Percentiles rank a stretch among this genome's conserved stretches.
Evolutionary conservation across 2,888 invertebrate genomes (phyloP).

Genomic region (Argynnis bischoffii): DNA sequence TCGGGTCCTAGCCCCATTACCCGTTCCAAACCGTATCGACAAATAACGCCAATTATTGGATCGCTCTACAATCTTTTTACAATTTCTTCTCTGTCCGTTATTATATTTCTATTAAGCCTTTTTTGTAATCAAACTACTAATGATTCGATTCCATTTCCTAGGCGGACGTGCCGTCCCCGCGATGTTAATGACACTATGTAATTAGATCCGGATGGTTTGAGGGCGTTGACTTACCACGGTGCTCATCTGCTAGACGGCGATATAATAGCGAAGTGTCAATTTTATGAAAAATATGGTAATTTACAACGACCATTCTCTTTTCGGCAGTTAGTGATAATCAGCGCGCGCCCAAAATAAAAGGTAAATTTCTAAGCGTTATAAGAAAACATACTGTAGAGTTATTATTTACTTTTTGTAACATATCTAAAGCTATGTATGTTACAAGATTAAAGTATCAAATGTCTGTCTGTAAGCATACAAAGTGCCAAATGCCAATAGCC

Average conservation of each 20-base stretch:
- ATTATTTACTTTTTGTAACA: neutral
- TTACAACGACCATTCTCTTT: slow-evolving; percentile 57
- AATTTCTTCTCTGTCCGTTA: slow-evolving; percentile 81
- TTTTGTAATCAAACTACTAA: slow-evolving; percentile 83
- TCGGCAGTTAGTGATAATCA: slow-evolving; percentile 38
- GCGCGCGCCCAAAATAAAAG: slow-evolving; percentile 15
- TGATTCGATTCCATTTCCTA: slow-evolving; percentile 83
- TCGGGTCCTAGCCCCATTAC: slow-evolving; percentile 78
- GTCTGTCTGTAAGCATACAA: neutral
- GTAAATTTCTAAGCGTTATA: neutral
- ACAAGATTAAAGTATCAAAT: neutral
- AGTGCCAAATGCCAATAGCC: neutral
- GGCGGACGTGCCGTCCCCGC: slow-evolving; percentile 79
- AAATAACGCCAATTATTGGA: slow-evolving; percentile 82
- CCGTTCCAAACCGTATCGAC: slow-evolving; percentile 81
- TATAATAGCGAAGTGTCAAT: slow-evolving; percentile 74
- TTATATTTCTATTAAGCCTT: slow-evolving; percentile 83
- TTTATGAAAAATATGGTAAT: slow-evolving; percentile 78
- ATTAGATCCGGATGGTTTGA: slow-evolving; percentile 82
- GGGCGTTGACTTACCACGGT: slow-evolving; percentile 74
- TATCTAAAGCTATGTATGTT: neutral
- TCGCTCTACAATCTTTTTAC: slow-evolving; percentile 82
- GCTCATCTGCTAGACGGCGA: slow-evolving; percentile 60
- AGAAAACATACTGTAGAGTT: neutral
- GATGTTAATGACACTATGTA: slow-evolving; percentile 80